Base-by-base conservation (phyloP, 2,797 vertebrate genomes). In the Meda fulgida region DNA sequence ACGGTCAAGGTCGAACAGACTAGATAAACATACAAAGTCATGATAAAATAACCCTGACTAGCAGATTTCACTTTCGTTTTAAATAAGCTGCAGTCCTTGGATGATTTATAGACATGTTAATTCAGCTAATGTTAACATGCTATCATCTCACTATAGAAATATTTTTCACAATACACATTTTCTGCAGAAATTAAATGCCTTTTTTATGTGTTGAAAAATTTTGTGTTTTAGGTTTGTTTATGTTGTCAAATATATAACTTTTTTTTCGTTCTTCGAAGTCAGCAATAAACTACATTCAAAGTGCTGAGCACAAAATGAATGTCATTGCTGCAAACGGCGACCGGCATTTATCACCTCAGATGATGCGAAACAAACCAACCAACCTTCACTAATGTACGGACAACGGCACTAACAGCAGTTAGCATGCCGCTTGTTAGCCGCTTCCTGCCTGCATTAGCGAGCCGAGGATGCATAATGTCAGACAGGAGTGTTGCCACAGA, bases 401-500 rank as follows among this genome's bases (percentile, higher is more conserved):
- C 71, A 76, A 87, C 70, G n/a, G 31, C 58, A 53, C 48, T 46
- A 81, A 75, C 80, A 84, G 85, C 81, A 87, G 80, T 80, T 85
- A 88, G 81, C 81, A 80, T 87, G 76, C 84, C 63, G 48, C 63
- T 84, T 84, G 82, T 77, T 77, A 84, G 82, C 65, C n/a, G 63
- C 46, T 85, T 76, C 43, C 85, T 70, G 84, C 36, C 80, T 65
- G 80, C 80, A 81, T 85, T 85, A 83, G 85, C 46, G 46, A 48
- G 46, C 14, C 46, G 46, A 84, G 83, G 55, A 78, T 86, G 84
- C 55, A 83, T 78, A 86, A 83, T 84, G 83, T 80, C 83, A 86
- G 82, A 78, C 79, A 69, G 55, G 71, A 89, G 78, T 88, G 85
- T 84, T 78, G 80, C 65, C 88, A 77, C 80, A 80, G 86, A 89